Base-by-base conservation (phyloP, 2,888 invertebrate species). In the Lithosia quadra region DNA sequence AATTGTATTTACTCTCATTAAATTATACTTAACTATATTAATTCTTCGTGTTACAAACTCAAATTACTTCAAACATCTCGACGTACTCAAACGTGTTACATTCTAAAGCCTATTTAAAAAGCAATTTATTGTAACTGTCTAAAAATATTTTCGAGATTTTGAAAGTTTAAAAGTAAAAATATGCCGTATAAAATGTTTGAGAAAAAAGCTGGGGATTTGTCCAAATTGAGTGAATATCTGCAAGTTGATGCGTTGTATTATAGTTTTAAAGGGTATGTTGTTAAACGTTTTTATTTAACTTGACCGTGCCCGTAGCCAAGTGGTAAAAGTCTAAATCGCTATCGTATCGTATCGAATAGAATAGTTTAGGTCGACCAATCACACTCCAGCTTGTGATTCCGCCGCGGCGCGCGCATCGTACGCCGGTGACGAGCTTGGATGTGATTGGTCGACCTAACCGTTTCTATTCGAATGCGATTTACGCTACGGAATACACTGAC, bases 181-280 rank as follows among this genome's bases (percentile, higher is more conserved):
- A 79, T 77, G 79, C 75, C 70, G 4, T 75, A 73, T 62, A 36
- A 58, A 15, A 76, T 71, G 62, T 79, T 72, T 28, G 76, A 79
- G 49, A 79, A 79, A 8, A 79, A 63, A 18, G 28, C 79, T 0
- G 77, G 78, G 0, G 76, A 80, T 61, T 63, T 78, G 18, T 58
- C 73, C 2, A 22, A 56, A 13, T 67, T 79, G 15, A 72, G 69
- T 65, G 70, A 76, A 67, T 78, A 77, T 72, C 71, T 77, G 33
- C 61, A 74, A 56, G 60, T 36, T 5, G 76, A 74, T 66, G 61
- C 58, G 0, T 58, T 73, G 33, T 70, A 49, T 68, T 73, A 34
- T 13, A 77, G 70, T 59, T 34, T 21, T n/a, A 64, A 63, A 49
- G 33, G 72, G 79, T 78, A 71, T 22, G 21, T 58, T 5, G n/a